These are phyloP conservation scores for Tichodroma muraria DNA, from an alignment of 2,113 vertebrate genomes.

Conservation along the genomic window DNA sequence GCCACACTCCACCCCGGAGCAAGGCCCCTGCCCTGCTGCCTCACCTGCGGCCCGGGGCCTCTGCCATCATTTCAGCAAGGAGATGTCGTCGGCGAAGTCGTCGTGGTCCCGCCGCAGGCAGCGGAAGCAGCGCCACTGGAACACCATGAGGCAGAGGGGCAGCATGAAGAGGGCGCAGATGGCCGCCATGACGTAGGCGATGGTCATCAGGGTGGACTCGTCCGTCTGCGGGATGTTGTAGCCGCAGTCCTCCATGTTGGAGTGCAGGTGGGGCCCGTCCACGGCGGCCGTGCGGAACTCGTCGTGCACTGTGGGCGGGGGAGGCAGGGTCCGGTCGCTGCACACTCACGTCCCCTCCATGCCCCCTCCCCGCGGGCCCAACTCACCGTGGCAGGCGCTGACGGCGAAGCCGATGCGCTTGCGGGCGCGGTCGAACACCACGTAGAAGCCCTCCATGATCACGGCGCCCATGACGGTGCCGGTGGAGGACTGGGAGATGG, in stretches of 20 bases:
- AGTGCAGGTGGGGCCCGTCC: constrained; percentile 84
- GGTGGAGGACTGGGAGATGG: constrained; percentile 94
- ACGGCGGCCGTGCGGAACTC: constrained; percentile 88
- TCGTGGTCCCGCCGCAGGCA: constrained; percentile 83
- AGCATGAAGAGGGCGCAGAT: constrained; percentile 99
- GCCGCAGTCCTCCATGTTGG: constrained; percentile 93
- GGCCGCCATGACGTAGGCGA: constrained; percentile 97
- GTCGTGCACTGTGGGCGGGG: constrained; percentile 77
- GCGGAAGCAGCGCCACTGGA: constrained; percentile 94
- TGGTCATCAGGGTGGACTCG: constrained; percentile 98
- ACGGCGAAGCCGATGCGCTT: constrained; percentile 95
- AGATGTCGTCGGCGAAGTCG: constrained; percentile 95
- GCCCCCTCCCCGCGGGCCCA: fast-evolving
- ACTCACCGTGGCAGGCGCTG: constrained; percentile 92
- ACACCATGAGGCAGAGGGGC: constrained; percentile 96
- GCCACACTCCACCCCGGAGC: neutral
- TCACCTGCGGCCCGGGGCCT: neutral
- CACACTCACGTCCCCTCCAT: fast-evolving
- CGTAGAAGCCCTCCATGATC: constrained; percentile 98
- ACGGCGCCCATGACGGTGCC: constrained; percentile 97
- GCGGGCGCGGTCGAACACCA: constrained; percentile 89
- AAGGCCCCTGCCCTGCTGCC: neutral
- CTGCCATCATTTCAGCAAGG: constrained; percentile 86
- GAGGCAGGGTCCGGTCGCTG: neutral
- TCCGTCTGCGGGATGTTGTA: constrained; percentile 98